These are phyloP conservation scores for Falco novaeseelandiae DNA, from an alignment of 2,797 vertebrate species.

Conservation along the genomic window DNA sequence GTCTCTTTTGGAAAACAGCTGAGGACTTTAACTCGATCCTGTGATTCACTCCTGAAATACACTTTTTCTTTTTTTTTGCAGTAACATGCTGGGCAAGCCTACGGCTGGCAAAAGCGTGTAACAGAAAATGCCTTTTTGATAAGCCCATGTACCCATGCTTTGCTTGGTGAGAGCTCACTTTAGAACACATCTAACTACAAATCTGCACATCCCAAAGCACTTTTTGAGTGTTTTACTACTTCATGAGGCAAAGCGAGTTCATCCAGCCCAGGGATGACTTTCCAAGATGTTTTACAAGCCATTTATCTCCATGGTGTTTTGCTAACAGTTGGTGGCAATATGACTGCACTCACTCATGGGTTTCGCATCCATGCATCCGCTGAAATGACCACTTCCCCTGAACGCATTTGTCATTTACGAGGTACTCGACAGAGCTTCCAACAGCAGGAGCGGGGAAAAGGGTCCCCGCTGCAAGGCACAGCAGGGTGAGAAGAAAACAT, in stretches of 20 bases:
- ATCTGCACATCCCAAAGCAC: background rate
- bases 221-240: background rate
- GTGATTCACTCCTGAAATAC: rapidly evolving
- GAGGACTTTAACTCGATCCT: background rate
- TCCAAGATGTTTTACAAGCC: background rate
- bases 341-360: background rate
- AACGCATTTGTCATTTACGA: slow-evolving; percentile 4
- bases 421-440: background rate
- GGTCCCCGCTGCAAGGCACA: background rate
- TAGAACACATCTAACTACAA: background rate
- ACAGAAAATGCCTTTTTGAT: background rate
- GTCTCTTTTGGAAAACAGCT: background rate
- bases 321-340: background rate
- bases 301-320: background rate
- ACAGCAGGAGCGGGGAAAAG: rapidly evolving
- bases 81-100: background rate
- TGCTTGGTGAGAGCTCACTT: background rate
- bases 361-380: background rate
- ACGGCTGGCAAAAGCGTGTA: background rate
- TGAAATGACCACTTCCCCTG: background rate
- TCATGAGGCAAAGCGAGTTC: background rate
- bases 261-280: background rate
- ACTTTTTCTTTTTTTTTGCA: background rate
- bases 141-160: rapidly evolving
- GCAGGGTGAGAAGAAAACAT: background rate